Evolutionary conservation across 1,140 invertebrate species (phyloP).

Genomic region (Drosophila arizonae): DNA sequence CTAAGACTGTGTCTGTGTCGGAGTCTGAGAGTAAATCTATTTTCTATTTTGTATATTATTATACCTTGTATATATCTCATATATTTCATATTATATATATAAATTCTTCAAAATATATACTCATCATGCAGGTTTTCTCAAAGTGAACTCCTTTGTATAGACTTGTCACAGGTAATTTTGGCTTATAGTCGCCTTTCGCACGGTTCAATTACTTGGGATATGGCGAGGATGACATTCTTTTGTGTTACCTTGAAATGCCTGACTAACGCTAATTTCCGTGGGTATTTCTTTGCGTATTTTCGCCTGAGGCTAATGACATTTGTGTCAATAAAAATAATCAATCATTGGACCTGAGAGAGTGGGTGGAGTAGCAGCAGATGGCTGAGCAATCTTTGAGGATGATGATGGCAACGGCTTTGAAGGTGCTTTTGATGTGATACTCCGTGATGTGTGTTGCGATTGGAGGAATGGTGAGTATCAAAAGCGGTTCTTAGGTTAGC

Average conservation of each 20-base stretch:
- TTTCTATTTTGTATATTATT: too few species aligned
- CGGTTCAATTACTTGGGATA: conserved; percentile 20
- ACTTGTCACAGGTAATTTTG: conserved; percentile 20
- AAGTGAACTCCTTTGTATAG: background rate
- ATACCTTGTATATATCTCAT: too few species aligned
- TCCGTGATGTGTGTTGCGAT: conserved; percentile 13
- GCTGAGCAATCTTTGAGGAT: conserved; percentile 15
- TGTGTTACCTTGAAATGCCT: conserved; percentile 40
- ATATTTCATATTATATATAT: too few species aligned
- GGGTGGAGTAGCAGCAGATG: background rate
- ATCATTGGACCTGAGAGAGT: conserved; percentile 46
- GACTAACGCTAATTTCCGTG: conserved; percentile 74
- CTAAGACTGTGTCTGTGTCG: too few species aligned
- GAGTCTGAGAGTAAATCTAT: too few species aligned
- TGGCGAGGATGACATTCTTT: conserved; percentile 19
- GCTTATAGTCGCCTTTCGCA: conserved; percentile 9
- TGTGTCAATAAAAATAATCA: conserved; percentile 71
- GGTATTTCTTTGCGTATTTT: conserved; percentile 15
- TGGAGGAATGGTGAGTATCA: background rate
- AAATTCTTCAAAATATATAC: background rate
- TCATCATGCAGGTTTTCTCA: background rate
- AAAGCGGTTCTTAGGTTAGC: conserved; percentile 11
- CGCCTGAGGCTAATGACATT: conserved; percentile 35
- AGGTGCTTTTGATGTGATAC: background rate
- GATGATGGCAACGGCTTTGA: conserved; percentile 29